Percentiles rank a stretch among this genome's conserved stretches.
These are phyloP conservation scores for Electrona antarctica DNA, from an alignment of 2,113 vertebrate species.

Conservation along the genomic window DNA sequence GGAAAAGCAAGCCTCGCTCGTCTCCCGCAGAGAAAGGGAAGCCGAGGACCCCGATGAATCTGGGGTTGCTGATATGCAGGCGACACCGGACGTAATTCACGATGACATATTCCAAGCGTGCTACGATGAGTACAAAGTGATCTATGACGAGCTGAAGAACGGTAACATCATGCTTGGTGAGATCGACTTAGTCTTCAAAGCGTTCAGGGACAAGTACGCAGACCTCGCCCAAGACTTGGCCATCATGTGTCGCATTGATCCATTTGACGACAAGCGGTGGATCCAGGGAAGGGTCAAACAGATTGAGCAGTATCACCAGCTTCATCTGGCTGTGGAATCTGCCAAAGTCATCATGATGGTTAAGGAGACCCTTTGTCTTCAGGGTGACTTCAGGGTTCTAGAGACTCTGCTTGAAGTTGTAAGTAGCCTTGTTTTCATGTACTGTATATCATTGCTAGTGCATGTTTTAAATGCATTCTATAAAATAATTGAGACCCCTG, in stretches of 20 bases:
- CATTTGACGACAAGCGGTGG: slow-evolving; percentile 71
- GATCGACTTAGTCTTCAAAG: slow-evolving; percentile 78
- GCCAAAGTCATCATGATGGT: slow-evolving; percentile 82
- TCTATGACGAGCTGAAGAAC: slow-evolving; percentile 77
- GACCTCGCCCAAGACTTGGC: slow-evolving; percentile 75
- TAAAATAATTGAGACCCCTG: no score
- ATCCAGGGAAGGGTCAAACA: slow-evolving; percentile 80
- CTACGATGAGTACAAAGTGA: slow-evolving; percentile 46
- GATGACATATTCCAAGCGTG: slow-evolving; percentile 70
- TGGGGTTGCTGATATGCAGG: background rate
- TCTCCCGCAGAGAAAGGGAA: rapidly evolving
- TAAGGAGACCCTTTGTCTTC: slow-evolving; percentile 80
- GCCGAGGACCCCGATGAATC: background rate
- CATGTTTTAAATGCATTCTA: no score
- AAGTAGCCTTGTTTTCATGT: slow-evolving; percentile 67
- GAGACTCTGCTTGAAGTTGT: slow-evolving; percentile 79
- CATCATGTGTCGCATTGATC: slow-evolving; percentile 69
- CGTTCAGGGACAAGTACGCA: slow-evolving; percentile 75
- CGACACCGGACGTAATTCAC: slow-evolving; percentile 46
- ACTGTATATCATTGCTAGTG: background rate
- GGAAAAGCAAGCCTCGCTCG: slow-evolving; percentile 66
- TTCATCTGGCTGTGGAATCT: slow-evolving; percentile 83
- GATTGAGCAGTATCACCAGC: slow-evolving; percentile 88
- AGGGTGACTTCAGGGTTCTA: slow-evolving; percentile 86
- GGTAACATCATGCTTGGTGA: slow-evolving; percentile 80